These are phyloP conservation scores for Otolemur crassicaudatus DNA, from an alignment of 2,797 vertebrate genomes.

Conservation along the genomic window DNA sequence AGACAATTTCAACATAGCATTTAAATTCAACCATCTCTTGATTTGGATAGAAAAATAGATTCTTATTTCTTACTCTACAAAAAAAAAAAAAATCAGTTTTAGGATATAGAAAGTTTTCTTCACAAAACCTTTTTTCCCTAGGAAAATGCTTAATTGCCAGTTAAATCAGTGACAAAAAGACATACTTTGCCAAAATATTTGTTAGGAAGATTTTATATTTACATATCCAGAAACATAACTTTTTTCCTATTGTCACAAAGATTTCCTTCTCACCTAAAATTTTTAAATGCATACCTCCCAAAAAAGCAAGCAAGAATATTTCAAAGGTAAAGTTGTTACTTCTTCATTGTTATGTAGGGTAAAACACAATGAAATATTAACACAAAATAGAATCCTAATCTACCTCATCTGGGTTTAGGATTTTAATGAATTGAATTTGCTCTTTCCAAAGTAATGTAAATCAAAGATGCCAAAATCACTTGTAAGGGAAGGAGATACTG, in stretches of 20 bases:
- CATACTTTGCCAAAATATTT: conserved; percentile 67
- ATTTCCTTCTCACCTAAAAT: conserved; percentile 31
- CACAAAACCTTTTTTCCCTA: conserved; percentile 49
- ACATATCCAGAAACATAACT: conserved; percentile 34
- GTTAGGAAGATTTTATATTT: conserved; percentile 66
- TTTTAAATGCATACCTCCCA: neutral
- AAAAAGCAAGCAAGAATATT: conserved; percentile 17
- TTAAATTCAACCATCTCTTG: neutral
- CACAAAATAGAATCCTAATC: neutral
- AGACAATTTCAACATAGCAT: neutral
- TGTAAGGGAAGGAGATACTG: conserved; percentile 4
- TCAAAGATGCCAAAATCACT: neutral
- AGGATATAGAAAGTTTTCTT: neutral
- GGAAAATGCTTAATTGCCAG: conserved; percentile 47
- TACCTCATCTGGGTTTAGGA: conserved; percentile 24
- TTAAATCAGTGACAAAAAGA: conserved; percentile 44
- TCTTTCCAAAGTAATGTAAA: conserved; percentile 17
- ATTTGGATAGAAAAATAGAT: neutral
- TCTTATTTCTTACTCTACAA: conserved; percentile 10
- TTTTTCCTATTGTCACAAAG: conserved; percentile 56
- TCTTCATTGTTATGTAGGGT: neutral
- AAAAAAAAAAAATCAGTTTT: neutral
- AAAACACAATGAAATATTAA: conserved; percentile 2
- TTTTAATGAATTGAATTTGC: conserved; percentile 45
- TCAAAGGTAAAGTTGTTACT: conserved; percentile 35